These are phyloP conservation scores for Pteropus alecto DNA, from an alignment of 2,113 vertebrate species.

Conservation along the genomic window DNA sequence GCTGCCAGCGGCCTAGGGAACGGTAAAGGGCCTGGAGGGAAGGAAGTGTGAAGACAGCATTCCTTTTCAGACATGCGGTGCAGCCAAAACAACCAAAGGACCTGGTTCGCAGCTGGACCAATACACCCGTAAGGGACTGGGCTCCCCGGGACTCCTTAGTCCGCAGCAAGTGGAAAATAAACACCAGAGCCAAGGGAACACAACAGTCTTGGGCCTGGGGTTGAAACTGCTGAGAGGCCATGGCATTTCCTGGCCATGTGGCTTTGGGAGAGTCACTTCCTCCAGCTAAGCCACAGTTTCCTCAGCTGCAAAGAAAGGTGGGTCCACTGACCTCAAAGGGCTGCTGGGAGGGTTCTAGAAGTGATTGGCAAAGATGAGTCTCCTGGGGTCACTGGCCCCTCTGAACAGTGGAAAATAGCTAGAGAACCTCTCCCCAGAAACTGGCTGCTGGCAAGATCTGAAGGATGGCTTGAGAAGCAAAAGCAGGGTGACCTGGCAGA, in stretches of 20 bases:
- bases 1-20: rapidly evolving
- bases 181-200: not conserved
- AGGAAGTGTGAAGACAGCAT: rapidly evolving
- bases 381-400: not conserved
- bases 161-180: not conserved
- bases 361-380: not conserved
- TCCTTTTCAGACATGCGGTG: no score
- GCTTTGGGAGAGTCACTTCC: not conserved
- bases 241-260: not conserved
- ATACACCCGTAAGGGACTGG: no score
- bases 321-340: not conserved
- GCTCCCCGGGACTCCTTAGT: not conserved
- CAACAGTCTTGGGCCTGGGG: not conserved
- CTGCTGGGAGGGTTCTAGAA: not conserved
- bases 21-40: not conserved
- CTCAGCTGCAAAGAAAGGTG: not conserved
- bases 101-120: not conserved
- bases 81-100: not conserved
- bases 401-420: not conserved
- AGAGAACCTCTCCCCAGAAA: not conserved
- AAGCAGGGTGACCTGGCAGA: not conserved
- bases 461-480: not conserved
- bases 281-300: not conserved
- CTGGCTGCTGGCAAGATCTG: not conserved
- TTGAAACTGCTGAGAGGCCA: not conserved